These are phyloP conservation scores for Nesometra sesokonis DNA, from an alignment of 35 echinoderm and acorn worm genomes.

Conservation along the genomic window DNA sequence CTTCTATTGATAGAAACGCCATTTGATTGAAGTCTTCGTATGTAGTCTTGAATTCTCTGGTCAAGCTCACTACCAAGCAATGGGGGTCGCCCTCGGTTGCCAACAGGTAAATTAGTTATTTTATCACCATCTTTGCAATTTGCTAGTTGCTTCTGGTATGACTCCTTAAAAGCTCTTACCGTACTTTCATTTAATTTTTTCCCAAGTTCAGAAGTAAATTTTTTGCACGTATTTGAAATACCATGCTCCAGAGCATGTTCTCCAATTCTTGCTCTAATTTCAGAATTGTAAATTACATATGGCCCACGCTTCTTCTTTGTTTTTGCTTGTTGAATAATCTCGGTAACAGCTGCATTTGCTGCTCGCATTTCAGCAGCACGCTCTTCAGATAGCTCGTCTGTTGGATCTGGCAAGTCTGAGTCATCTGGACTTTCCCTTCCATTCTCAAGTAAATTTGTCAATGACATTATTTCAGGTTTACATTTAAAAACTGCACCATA, in stretches of 20 bases:
- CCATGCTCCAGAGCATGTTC: background rate
- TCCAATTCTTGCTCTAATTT: background rate
- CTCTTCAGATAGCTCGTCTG: background rate
- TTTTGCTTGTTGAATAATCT: background rate
- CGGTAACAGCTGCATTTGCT: background rate
- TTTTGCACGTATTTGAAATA: background rate
- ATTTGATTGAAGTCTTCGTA: background rate
- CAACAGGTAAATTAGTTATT: background rate
- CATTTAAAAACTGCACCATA: too few species aligned
- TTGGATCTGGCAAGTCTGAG: background rate
- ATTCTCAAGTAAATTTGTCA: background rate
- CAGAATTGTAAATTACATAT: background rate
- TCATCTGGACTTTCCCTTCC: background rate
- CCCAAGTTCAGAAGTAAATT: background rate
- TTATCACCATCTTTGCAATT: background rate
- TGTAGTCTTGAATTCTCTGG: background rate
- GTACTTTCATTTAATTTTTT: background rate
- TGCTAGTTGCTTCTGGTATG: background rate
- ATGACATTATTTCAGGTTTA: background rate
- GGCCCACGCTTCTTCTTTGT: background rate
- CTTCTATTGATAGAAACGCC: background rate
- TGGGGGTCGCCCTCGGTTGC: background rate
- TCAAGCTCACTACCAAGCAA: background rate
- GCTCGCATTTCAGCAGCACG: background rate
- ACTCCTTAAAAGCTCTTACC: background rate